These are phyloP conservation scores for Macrochelys suwanniensis DNA, from an alignment of 2,797 vertebrate genomes.

Conservation along the genomic window DNA sequence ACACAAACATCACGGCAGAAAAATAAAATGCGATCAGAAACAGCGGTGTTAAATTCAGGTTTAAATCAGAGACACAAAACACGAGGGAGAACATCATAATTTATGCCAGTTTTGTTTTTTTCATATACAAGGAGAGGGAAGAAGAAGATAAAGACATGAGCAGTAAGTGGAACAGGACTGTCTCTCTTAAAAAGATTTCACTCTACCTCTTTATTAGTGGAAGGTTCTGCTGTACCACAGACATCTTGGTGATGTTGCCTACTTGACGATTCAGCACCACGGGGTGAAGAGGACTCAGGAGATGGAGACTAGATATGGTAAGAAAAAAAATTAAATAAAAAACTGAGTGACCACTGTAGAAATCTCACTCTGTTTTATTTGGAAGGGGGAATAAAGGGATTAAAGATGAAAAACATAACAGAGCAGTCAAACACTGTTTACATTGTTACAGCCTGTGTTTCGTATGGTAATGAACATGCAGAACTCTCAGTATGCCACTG, in stretches of 20 bases:
- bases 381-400: not conserved
- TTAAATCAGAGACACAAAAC: not conserved
- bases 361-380: not conserved
- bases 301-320: constrained; percentile 87
- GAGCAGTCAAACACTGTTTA: not conserved
- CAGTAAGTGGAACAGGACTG: not conserved
- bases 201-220: constrained; percentile 91
- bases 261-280: constrained; percentile 92
- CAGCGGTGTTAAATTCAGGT: not conserved
- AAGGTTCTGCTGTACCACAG: constrained; percentile 85
- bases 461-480: not conserved
- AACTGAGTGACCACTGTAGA: not conserved
- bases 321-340: constrained; percentile 64
- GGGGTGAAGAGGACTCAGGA: constrained; percentile 90
- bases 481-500: not conserved
- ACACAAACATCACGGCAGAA: not conserved
- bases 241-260: constrained; percentile 87
- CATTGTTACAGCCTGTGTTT: not conserved
- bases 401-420: rapidly evolving
- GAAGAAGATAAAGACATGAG: not conserved
- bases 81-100: not conserved
- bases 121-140: not conserved
- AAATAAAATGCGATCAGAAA: not conserved
- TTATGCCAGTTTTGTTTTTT: not conserved
- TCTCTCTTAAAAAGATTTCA: constrained; percentile 10